Conservation (phyloP, 2,797 vertebrate species). For the Limosa lapponica region DNA sequence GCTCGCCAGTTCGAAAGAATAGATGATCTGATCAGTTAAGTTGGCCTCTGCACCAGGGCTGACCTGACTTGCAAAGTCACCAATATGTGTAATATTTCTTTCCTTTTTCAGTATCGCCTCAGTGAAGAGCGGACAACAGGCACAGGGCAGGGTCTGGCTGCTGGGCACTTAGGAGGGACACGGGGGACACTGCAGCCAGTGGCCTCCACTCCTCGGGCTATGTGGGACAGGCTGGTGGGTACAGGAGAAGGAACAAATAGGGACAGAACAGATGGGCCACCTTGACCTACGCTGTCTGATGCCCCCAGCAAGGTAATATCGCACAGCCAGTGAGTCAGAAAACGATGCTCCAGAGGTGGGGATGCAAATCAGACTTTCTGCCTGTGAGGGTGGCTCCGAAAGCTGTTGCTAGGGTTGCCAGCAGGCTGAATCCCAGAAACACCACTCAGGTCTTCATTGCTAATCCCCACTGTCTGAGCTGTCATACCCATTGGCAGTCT, state of each 20-base stretch:
- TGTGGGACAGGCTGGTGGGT: not conserved
- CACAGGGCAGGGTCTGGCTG: not conserved
- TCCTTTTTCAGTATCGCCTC: not conserved
- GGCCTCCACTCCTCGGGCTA: not conserved
- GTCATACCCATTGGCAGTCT: not conserved
- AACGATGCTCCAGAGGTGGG: accelerated
- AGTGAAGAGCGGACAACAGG: not conserved
- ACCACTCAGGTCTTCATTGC: not conserved
- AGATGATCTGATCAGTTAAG: not conserved
- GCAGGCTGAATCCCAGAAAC: not conserved
- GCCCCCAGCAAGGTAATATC: not conserved
- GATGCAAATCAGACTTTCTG: not conserved
- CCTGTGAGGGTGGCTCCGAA: not conserved
- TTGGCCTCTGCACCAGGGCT: not conserved
- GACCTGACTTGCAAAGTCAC: not conserved
- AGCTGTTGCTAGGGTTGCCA: not conserved
- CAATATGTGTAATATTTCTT: not conserved
- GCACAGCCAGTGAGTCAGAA: not conserved
- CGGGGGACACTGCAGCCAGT: accelerated
- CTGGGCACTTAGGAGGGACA: not conserved
- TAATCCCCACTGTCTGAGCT: not conserved
- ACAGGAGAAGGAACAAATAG: not conserved
- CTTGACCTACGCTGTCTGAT: not conserved
- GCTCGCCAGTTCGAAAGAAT: not conserved
- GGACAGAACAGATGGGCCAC: not conserved